Evolutionary conservation across 2,113 vertebrate genomes (phyloP).

Genomic region (Todiramphus chloris): DNA sequence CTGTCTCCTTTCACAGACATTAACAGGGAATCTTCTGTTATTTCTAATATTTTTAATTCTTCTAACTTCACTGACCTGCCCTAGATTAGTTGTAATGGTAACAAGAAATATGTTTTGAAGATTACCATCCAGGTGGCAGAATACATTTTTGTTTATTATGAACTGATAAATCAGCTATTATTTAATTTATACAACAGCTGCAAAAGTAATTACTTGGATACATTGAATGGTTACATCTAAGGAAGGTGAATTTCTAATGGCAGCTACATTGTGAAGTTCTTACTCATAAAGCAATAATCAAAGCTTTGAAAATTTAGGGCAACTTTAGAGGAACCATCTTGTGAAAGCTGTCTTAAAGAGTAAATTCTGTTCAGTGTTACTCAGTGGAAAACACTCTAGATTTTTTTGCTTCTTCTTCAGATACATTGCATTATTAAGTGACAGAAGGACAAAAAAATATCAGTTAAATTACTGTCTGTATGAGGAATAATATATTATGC

Average conservation of each 20-base stretch:
- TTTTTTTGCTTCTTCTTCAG: neutral
- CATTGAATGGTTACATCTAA: neutral
- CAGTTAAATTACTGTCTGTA: neutral
- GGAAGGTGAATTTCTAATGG: neutral
- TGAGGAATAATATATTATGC: neutral
- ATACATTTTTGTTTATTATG: neutral
- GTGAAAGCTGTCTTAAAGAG: neutral
- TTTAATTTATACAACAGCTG: neutral
- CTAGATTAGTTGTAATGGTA: neutral
- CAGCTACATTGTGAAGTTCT: neutral
- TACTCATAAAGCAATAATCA: neutral
- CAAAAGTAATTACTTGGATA: neutral
- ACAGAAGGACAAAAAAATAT: neutral
- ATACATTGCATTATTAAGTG: neutral
- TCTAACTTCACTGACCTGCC: neutral
- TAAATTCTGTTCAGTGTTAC: neutral
- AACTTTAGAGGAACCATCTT: neutral
- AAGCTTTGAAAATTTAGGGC: neutral
- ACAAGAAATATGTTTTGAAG: neutral
- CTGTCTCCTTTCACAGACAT: neutral
- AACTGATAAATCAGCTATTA: conserved; percentile 6
- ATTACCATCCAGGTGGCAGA: neutral
- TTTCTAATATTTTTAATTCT: neutral
- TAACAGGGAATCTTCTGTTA: neutral
- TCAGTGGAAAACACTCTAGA: neutral